phyloP scores from a whole-genome alignment of 1,140 invertebrate species.

The Drosophila ercepeae region DNA sequence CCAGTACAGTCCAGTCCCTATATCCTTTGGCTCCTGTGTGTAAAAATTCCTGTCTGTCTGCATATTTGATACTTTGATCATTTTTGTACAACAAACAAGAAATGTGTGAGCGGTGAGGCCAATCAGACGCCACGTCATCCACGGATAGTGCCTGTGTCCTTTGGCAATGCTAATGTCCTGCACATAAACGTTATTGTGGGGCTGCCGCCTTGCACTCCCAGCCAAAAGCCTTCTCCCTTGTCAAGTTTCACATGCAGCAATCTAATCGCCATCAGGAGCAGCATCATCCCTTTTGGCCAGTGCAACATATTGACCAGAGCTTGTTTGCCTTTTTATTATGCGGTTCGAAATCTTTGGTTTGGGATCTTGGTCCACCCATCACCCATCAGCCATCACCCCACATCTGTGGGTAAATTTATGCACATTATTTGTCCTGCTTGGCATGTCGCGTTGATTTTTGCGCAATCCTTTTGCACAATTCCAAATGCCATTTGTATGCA shows the following conservation, averaged over 20 bases:
- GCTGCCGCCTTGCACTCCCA: conserved; percentile 14
- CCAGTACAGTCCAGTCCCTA: conserved; percentile 1
- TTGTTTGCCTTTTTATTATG: conserved; percentile 28
- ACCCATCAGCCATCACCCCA: too few species aligned
- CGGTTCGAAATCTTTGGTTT: conserved; percentile 6
- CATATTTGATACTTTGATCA: conserved; percentile 80
- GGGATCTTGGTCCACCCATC: conserved; percentile 9
- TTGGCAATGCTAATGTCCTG: conserved; percentile 49
- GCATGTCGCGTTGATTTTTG: conserved; percentile 77
- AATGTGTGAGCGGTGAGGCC: conserved; percentile 20
- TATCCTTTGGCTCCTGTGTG: neutral
- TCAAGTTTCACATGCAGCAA: conserved; percentile 39
- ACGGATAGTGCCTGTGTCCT: neutral
- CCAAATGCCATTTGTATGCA: conserved; percentile 75
- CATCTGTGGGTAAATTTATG: conserved; percentile 69
- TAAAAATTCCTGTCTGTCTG: conserved; percentile 71
- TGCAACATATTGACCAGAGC: conserved; percentile 66
- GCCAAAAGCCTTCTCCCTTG: conserved; percentile 2
- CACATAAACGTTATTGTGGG: conserved; percentile 53
- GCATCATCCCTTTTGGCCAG: conserved; percentile 23
- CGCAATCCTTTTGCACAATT: conserved; percentile 69
- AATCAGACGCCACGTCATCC: conserved; percentile 24
- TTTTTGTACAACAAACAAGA: conserved; percentile 41
- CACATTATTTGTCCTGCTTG: conserved; percentile 76
- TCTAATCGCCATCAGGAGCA: conserved; percentile 69